Conservation (phyloP, 2,888 invertebrate genomes). For the Lottia gigantea region DNA sequence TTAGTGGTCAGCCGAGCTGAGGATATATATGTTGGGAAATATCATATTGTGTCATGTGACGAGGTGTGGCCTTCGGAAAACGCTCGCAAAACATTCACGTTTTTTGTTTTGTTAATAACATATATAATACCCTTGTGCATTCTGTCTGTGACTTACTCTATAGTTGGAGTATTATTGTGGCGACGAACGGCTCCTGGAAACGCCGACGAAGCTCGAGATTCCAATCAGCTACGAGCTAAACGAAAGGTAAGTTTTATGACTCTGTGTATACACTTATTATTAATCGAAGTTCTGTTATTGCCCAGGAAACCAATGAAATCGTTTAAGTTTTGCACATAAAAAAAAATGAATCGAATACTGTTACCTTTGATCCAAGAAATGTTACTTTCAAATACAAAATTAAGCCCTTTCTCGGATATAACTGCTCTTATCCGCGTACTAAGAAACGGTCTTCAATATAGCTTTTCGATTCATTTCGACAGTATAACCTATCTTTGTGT, state of each 20-base stretch:
- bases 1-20: slow-evolving; percentile 55
- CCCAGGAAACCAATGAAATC: too few species aligned
- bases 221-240: slow-evolving; percentile 68
- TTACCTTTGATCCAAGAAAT: too few species aligned
- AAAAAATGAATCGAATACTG: too few species aligned
- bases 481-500: too few species aligned
- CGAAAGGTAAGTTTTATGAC: slow-evolving; percentile 63
- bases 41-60: slow-evolving; percentile 46
- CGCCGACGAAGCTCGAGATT: slow-evolving; percentile 68
- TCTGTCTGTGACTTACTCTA: slow-evolving; percentile 69
- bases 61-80: slow-evolving; percentile 40
- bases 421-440: too few species aligned
- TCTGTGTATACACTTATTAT: too few species aligned
- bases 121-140: slow-evolving; percentile 69
- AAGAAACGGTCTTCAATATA: too few species aligned
- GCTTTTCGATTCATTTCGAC: too few species aligned
- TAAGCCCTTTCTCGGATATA: too few species aligned
- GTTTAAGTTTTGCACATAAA: too few species aligned
- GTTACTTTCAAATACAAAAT: too few species aligned
- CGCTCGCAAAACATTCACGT: slow-evolving; percentile 50
- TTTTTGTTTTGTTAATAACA: slow-evolving; percentile 59
- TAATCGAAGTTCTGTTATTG: too few species aligned
- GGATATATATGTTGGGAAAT: slow-evolving; percentile 23
- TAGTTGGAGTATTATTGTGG: slow-evolving; percentile 70
- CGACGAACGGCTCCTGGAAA: slow-evolving; percentile 70